These are phyloP conservation scores for Syngnathus typhle DNA, from an alignment of 2,113 vertebrate species.

Conservation along the genomic window DNA sequence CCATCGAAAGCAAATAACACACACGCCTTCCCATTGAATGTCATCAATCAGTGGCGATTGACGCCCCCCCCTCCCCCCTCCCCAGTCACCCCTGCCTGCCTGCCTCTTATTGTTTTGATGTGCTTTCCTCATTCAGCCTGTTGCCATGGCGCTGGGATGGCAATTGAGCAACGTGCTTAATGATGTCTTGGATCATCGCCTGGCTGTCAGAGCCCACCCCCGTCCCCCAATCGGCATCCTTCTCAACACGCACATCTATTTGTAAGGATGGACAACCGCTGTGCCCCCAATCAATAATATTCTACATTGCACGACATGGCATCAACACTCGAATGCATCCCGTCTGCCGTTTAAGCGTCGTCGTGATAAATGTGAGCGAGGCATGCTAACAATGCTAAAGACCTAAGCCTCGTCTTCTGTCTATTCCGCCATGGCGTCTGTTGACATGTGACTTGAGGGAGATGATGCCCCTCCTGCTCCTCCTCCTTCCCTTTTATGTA, in stretches of 20 bases:
- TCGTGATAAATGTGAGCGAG: not conserved
- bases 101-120: conserved; percentile 75
- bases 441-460: conserved; percentile 60
- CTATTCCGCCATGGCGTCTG: conserved; percentile 44
- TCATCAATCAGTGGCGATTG: conserved; percentile 72
- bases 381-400: not conserved
- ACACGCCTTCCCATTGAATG: not conserved
- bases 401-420: not conserved
- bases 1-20: conserved; percentile 26
- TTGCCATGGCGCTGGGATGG: conserved; percentile 79
- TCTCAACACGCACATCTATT: conserved; percentile 13
- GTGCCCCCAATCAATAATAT: conserved; percentile 66
- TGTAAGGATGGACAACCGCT: conserved; percentile 37
- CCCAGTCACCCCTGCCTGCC: conserved; percentile 54
- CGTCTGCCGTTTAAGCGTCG: not conserved
- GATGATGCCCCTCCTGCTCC: conserved; percentile 37
- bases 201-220: conserved; percentile 70
- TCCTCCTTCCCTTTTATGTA: conserved; percentile 46
- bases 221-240: conserved; percentile 62
- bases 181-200: conserved; percentile 80
- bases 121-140: conserved; percentile 75
- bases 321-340: not conserved
- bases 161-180: conserved; percentile 78
- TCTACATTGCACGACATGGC: conserved; percentile 70
- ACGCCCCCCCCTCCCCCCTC: conserved; percentile 44